Evolutionary conservation across 2,797 vertebrate species (phyloP), one percentile per base, ranked within the genome.

Genomic region (Meda fulgida): DNA sequence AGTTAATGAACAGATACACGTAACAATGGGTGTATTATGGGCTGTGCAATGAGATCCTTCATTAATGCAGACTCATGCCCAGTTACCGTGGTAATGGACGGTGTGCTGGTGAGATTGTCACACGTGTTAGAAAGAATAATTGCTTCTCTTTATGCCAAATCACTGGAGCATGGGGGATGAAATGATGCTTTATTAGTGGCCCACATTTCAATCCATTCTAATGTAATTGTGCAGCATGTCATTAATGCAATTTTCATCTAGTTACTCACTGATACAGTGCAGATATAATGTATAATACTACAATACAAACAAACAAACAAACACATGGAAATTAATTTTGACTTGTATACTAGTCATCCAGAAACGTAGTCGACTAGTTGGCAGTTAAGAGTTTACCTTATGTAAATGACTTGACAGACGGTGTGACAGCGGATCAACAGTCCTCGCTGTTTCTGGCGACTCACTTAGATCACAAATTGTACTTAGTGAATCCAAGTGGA

Each of bases 61-160:
- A 85, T 85, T 85, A 85, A 85, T 85, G 69, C 84, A 72, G 75
- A 73, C 84, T 80, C 77, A 80, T 80, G 58, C 77, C 48, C 43
- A 69, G 84, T 85, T 80, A 85, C 77, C 23, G 77, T 85, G 84
- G 84, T 85, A 85, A 85, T 85, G 78, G 77, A 40, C 51, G 69
- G 69, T 85, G 84, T 80, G 84, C 84, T 80, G 77, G 71, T 80
- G 58, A 80, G 77, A 85, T 80, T 85, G 84, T 80, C 84, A 85
- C 84, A 85, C 55, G 11, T 80, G 84, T 85, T 85, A 85, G 34
- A 65, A 73, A 23, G 55, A 85, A 85, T 85, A 85, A 80, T 85
- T 85, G 55, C 69, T 80, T 85, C 76, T 72, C 84, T 85, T 85
- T 55, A 73, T 26, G 77, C 53, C 84, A 73, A 80, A 85, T 85